These are phyloP conservation scores for Caranx ignobilis DNA, from an alignment of 2,113 vertebrate genomes.

Conservation along the genomic window DNA sequence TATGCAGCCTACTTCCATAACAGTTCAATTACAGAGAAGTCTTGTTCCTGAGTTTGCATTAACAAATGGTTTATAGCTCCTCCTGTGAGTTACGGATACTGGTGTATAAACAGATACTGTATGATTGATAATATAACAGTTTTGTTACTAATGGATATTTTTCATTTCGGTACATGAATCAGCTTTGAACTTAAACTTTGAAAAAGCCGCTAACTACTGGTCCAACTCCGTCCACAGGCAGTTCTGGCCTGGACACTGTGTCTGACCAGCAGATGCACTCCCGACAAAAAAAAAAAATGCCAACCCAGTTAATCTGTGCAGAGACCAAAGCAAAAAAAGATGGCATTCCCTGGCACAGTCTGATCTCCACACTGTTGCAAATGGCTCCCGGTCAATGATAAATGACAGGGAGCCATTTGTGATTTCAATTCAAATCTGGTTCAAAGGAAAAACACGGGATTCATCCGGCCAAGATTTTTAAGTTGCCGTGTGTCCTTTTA, in stretches of 20 bases:
- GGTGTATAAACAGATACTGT: background rate
- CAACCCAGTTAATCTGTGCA: conserved; percentile 1
- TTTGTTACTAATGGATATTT: background rate
- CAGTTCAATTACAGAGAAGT: background rate
- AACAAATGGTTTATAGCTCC: background rate
- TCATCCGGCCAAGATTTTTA: no score
- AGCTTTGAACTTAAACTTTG: conserved; percentile 11
- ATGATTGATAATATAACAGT: background rate
- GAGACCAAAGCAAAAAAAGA: conserved; percentile 29
- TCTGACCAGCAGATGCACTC: conserved; percentile 52
- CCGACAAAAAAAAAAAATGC: background rate
- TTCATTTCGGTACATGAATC: background rate
- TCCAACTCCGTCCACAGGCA: background rate
- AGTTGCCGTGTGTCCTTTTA: no score
- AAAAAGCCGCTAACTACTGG: background rate
- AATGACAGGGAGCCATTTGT: background rate
- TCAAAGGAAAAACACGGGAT: no score
- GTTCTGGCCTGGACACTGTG: conserved; percentile 1
- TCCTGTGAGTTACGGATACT: background rate
- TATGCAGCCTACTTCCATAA: background rate
- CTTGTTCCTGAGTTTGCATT: conserved; percentile 1
- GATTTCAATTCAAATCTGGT: background rate
- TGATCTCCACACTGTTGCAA: background rate
- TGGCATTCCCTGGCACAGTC: background rate
- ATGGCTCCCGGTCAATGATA: background rate